Evolutionary conservation across 2,113 vertebrate genomes (phyloP).

Genomic region (Lophotis ruficrista): DNA sequence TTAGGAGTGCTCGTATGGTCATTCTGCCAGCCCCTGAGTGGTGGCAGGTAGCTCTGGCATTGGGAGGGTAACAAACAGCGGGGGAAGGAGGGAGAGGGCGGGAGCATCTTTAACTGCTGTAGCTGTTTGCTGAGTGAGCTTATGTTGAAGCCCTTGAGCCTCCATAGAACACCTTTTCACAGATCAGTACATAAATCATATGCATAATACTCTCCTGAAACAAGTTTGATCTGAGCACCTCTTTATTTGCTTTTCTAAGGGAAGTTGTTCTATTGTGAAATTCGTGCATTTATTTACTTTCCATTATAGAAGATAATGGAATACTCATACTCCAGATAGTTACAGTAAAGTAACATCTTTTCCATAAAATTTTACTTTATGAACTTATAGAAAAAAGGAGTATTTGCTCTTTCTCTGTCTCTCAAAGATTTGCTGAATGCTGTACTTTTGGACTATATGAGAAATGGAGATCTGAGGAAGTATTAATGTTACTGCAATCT

Average conservation of each 20-base stretch:
- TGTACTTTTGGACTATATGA: neutral
- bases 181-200: neutral
- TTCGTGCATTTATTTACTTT: neutral
- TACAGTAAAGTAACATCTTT: neutral
- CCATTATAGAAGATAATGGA: neutral
- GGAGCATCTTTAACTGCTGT: neutral
- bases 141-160: neutral
- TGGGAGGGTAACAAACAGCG: neutral
- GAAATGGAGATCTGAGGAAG: neutral
- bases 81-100: neutral
- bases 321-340: neutral
- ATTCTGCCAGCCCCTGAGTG: neutral
- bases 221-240: neutral
- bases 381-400: neutral
- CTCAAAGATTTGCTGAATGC: neutral
- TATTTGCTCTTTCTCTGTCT: neutral
- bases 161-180: neutral
- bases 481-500: neutral
- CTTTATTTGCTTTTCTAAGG: neutral
- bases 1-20: fast-evolving
- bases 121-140: constrained; percentile 6
- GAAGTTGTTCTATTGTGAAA: neutral
- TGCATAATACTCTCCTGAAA: neutral
- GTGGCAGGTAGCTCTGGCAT: neutral
- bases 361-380: neutral